Base-by-base conservation (phyloP, 2,888 invertebrate species). In the Diaphora mendica region DNA sequence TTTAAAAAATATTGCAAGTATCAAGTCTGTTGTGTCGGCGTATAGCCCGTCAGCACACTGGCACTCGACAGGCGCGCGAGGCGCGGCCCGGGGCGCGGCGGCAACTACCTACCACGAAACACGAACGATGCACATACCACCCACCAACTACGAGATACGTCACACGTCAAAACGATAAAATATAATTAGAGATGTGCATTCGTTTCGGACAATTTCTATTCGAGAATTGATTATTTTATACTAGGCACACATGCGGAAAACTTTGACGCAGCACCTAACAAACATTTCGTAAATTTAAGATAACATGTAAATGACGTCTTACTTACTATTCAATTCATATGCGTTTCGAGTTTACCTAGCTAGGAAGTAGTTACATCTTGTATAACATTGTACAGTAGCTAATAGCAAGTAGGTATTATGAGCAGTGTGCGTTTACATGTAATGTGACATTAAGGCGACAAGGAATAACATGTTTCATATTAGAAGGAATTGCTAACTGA, bases 1-100 rank as follows among this genome's bases (percentile, higher is more conserved):
- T 65, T n/a, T 51, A 20, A 64, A 48, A 59, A 65, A 65, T 71
- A 35, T 66, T 73, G 0, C 74, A 86, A 91, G 89, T 90, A 91
- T 91, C 92, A 92, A 91, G 64, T 71, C 55, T 3, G 20, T 51
- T 23, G 70, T 13, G 78, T 80, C 86, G 82, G 72, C 39, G 83
- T 90, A 86, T 30, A 88, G 83, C 86, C 88, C 88, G 90, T 90
- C 89, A 88, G 86, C 82, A 74, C 77, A 72, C 73, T 75, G 82
- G 81, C 89, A 87, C 88, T 87, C 89, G 90, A 87, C 88, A 85
- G 86, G 85, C 72, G 70, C 70, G 83, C 88, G 90, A 88, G 91
- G 90, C 91, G 89, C 90, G 87, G 87, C 85, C 86, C 88, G 85
- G 88, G 86, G 84, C 81, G 84, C 83, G 78, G 78, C 70, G 73